These are phyloP conservation scores for Antheraea pernyi DNA, from an alignment of 1,140 invertebrate species.

Conservation along the genomic window DNA sequence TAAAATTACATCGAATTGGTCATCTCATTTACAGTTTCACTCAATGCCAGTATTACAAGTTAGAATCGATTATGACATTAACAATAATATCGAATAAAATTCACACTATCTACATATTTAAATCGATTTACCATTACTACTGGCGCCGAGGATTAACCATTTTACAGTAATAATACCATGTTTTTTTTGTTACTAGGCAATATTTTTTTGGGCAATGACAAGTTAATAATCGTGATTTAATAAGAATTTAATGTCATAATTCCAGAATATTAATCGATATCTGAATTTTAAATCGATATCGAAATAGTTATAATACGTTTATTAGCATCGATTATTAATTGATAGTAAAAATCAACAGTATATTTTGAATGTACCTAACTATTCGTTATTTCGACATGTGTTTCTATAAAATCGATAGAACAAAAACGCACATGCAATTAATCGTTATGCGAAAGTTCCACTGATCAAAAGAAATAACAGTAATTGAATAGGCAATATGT, in stretches of 20 bases:
- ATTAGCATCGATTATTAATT: neutral
- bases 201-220: neutral
- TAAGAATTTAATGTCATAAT: too few species aligned
- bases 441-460: too few species aligned
- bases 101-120: neutral
- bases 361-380: too few species aligned
- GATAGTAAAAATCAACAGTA: too few species aligned
- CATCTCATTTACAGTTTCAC: neutral
- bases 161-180: neutral
- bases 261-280: too few species aligned
- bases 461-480: too few species aligned
- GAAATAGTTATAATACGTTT: too few species aligned
- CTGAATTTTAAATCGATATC: too few species aligned
- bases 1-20: conserved; percentile 9
- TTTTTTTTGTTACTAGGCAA: neutral
- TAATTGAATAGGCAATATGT: too few species aligned
- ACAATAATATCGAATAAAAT: neutral
- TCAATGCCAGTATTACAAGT: neutral
- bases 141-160: neutral
- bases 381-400: neutral
- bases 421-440: too few species aligned
- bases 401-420: neutral
- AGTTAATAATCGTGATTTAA: too few species aligned
- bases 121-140: neutral
- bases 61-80: neutral